Base-by-base conservation (phyloP, 1,140 invertebrate species). In the Temnothorax longispinosus region DNA sequence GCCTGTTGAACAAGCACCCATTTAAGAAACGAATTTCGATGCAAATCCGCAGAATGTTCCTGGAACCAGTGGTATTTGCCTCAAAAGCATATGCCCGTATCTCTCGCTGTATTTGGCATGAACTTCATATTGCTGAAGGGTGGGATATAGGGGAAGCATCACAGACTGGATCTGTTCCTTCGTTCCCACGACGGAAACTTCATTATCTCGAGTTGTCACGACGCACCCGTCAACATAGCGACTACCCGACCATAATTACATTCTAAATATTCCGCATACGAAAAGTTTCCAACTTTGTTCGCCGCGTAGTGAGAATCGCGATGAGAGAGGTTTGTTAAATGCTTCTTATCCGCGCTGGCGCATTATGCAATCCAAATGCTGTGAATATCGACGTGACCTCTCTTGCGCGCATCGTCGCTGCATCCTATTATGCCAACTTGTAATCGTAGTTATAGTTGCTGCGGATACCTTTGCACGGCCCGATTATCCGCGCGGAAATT, bases 11-110 rank as follows among this genome's bases (percentile, higher is more conserved):
- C 54, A 62, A 84, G 27, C 54, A 35, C 18, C n/a, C 72, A 84
- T 84, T 84, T 84, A 84, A 84, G 80, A 84, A 84, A 50, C 50
- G 78, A 81, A 50, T 71, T 52, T 32, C 74, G 50, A 85, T 78
- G 74, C 82, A 85, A 85, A 85, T 78, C 82, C 62, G 50, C 72
- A 21, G 58, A 54, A 67, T 58, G 82, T 67, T 77, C 18, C 18
- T 27, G 11, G 52, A 60, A 6, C 38, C 38, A 58, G 54, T 41
- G n/a, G 13, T n/a, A 18, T 75, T 38, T 8, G 27, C 15, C 60
- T 85, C 56, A 85, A 85, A 27, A 85, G 74, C 60, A 18, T 50
- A 60, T 47, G 71, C 41, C 44, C 47, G 74, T 78, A 67, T 85
- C 75, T 54, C 60, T 67, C 74, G 50, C 13, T 38, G 60, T 62